Evolutionary conservation across 2,797 vertebrate species (phyloP), one percentile per base, ranked within the genome.

Genomic region (Tamandua tetradactyla): DNA sequence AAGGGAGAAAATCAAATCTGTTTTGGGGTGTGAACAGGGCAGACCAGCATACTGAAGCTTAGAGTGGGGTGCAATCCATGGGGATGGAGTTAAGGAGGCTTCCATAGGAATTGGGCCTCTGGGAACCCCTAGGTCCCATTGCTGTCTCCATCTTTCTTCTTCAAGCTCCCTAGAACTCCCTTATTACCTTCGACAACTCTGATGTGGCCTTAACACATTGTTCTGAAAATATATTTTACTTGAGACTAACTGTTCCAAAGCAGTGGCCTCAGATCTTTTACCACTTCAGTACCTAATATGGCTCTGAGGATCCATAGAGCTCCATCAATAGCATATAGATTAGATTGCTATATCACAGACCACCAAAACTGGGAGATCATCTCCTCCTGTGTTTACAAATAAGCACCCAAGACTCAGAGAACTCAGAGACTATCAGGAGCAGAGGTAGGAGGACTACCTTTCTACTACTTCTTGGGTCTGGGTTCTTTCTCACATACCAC

Each of bases 211-310:
- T 62, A 88, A 83, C 47, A 55, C 49, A 83, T 20, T 87, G 35
- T 71, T 37, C 69, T 86, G 22, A 69, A 74, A 95, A 27, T 92
- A 93, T 82, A 92, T 10, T 76, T 75, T 47, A 30, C 66, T 23
- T 83, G 32, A 52, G 17, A 68, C 37, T 75, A 22, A 91, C 27
- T 35, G 9, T 20, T 37, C 62, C 52, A 76, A 84, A 55, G 86
- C 66, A 68, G 35, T 72, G 71, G 10, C 47, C 71, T 22, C n/a
- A 85, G 86, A 57, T 30, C 78, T 74, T 85, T 44, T 5, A 68
- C 47, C 25, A 86, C 27, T 64, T 79, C 6, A 35, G 27, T 47
- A 83, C 30, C 69, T 82, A 78, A 35, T 69, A 86, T 15, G 71
- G 35, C 40, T 83, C 42, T 2, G 85, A 82, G 27, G 20, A 90